These are phyloP conservation scores for Penaeus vannamei DNA, from an alignment of 1,140 invertebrate species.

Conservation along the genomic window DNA sequence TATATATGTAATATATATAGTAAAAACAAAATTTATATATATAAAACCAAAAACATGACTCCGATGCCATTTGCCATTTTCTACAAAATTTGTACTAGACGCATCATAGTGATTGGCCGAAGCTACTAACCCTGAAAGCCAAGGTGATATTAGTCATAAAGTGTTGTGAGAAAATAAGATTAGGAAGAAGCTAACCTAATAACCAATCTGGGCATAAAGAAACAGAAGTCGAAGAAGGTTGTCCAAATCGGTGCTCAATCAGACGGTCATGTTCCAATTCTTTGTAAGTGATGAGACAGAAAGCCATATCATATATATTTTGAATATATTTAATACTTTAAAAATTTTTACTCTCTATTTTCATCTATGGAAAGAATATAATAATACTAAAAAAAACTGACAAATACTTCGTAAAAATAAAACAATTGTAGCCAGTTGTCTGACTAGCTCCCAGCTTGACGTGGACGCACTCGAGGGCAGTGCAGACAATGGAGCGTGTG, in stretches of 20 bases:
- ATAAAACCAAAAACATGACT: constrained; percentile 34
- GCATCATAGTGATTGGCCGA: constrained; percentile 54
- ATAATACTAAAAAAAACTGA: constrained; percentile 24
- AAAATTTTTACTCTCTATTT: constrained; percentile 65
- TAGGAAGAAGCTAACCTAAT: not conserved
- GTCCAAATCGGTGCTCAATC: constrained; percentile 58
- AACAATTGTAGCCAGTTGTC: not conserved
- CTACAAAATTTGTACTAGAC: constrained; percentile 20
- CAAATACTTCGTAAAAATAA: not conserved
- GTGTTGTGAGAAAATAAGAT: constrained; percentile 57
- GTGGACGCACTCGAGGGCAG: not conserved
- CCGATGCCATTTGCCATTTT: constrained; percentile 32
- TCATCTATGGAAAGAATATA: constrained; percentile 52
- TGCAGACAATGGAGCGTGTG: constrained; percentile 29
- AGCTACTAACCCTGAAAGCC: constrained; percentile 35
- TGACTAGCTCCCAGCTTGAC: constrained; percentile 1
- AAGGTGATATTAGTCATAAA: constrained; percentile 61
- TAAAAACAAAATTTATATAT: too few species aligned
- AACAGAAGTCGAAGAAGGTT: constrained; percentile 6
- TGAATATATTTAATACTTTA: constrained; percentile 65
- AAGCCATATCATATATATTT: constrained; percentile 66
- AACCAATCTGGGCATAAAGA: constrained; percentile 36
- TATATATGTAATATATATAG: not conserved
- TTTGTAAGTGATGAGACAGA: constrained; percentile 51
- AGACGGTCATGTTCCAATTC: constrained; percentile 53